Base-by-base conservation (phyloP, 2,797 vertebrate genomes). In the Halcyon chelicuti region DNA sequence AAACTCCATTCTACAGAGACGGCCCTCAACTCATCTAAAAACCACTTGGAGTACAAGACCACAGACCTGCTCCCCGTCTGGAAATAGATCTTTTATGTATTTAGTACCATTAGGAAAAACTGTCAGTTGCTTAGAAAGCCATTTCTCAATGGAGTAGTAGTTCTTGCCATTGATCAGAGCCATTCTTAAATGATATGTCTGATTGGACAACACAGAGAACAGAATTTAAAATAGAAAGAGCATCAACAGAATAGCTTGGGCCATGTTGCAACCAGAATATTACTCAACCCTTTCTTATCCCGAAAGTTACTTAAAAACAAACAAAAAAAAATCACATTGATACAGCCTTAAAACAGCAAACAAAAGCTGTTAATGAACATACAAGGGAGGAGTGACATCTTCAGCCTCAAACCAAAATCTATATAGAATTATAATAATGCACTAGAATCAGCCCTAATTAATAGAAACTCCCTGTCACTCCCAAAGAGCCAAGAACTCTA, bases 391-490 rank as follows among this genome's bases (percentile, higher is more conserved):
- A 91, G 66, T 6, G 28, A 61, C 17, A 80, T 44, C 12, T 82
- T n/a, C 35, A 90, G 18, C 15, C 16, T 16, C 4, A 35, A 57
- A 55, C 6, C 55, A 46, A 46, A 87, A 78, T 7, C 58, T 14
- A 10, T 1, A 4, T 2, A 4, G 2, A 2, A 17, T 16, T 15
- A 51, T 6, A 17, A 37, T 29, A 15, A 61, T 14, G 4, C 8
- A 49, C 33, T 9, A 21, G 6, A 49, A 29, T 17, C 44, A 74
- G 3, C 4, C 20, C 37, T 35, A 85, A 9, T 25, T 39, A 49
- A 10, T 1, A 47, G 40, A 57, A 58, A 22, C 5, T 26, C 37
- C 44, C 29, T 12, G 18, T 9, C 47, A 51, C 7, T 29, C 7
- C 26, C 28, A 54, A 88, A 57, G n/a, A 70, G 37, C 63, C 76